phyloP scores from a whole-genome alignment of 2,113 vertebrate species.

The Burhinus oedicnemus region DNA sequence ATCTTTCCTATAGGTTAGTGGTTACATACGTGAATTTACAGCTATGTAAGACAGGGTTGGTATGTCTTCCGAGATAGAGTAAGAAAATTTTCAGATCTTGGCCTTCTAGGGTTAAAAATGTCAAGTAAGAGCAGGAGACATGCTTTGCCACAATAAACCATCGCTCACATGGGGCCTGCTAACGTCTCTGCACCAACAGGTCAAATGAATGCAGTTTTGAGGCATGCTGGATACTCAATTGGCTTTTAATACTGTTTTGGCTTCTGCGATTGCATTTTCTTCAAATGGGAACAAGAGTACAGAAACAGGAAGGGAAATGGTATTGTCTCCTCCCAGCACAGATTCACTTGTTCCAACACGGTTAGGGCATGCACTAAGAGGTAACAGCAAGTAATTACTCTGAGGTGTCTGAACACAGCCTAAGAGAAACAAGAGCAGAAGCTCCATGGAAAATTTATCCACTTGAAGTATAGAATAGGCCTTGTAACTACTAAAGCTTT shows the following conservation, averaged over 20 bases:
- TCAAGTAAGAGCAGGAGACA: neutral
- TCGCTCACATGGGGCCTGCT: neutral
- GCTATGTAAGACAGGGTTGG: neutral
- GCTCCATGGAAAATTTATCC: neutral
- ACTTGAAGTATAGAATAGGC: neutral
- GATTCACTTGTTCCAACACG: neutral
- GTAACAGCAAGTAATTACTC: conserved; percentile 3
- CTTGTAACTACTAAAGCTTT: neutral
- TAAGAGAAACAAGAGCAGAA: neutral
- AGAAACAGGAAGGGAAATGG: neutral
- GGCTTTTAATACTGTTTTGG: neutral
- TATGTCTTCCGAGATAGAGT: neutral
- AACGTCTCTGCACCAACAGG: neutral
- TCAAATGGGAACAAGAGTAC: neutral
- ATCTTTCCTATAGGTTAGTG: neutral
- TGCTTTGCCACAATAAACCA: neutral
- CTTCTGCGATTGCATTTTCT: neutral
- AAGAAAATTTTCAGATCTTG: neutral
- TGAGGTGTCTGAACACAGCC: neutral
- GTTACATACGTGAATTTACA: neutral
- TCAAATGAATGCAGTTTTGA: neutral
- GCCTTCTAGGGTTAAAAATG: neutral
- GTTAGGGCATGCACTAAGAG: neutral
- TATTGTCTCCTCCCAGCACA: neutral
- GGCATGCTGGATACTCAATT: neutral